A percentile compares a stretch with the other conserved stretches of the same genome.
Evolutionary conservation across 2,888 invertebrate species (phyloP).

Genomic region (Smittia sp.): DNA sequence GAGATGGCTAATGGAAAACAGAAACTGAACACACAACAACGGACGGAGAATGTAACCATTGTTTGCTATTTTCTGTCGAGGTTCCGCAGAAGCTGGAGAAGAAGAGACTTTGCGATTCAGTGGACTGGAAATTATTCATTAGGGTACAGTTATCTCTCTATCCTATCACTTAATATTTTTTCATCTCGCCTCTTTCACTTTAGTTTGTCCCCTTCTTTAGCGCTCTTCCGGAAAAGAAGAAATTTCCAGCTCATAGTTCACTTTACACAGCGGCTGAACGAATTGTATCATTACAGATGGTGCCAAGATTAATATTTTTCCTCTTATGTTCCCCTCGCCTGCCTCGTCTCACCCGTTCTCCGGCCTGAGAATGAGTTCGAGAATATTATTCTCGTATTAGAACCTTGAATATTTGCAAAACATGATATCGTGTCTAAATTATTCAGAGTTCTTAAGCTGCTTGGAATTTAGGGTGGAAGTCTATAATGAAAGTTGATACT

Average conservation of each 20-base stretch:
- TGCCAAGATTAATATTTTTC: constrained; percentile 34
- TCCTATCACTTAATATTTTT: constrained; percentile 24
- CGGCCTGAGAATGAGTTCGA: not conserved
- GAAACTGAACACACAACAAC: not conserved
- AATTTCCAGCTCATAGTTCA: not conserved
- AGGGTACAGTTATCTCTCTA: constrained; percentile 34
- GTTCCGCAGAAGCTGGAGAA: not conserved
- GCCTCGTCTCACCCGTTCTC: not conserved
- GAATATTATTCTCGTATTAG: constrained; percentile 19
- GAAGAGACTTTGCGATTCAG: constrained; percentile 21
- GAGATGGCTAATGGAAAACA: constrained; percentile 22
- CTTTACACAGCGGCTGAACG: not conserved
- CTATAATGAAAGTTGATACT: not conserved
- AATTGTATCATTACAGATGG: constrained; percentile 34
- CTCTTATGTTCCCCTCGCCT: not conserved
- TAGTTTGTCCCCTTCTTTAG: not conserved
- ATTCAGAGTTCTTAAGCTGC: not conserved
- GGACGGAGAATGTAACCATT: no score
- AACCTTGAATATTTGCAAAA: constrained; percentile 15
- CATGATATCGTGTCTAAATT: not conserved
- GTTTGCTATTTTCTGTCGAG: not conserved
- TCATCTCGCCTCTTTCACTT: not conserved
- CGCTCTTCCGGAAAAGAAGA: not conserved
- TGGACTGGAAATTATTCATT: constrained; percentile 30
- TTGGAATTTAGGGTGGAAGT: no score